phyloP scores from a whole-genome alignment of 2,888 invertebrate species.

The Cremastinae sp. region DNA sequence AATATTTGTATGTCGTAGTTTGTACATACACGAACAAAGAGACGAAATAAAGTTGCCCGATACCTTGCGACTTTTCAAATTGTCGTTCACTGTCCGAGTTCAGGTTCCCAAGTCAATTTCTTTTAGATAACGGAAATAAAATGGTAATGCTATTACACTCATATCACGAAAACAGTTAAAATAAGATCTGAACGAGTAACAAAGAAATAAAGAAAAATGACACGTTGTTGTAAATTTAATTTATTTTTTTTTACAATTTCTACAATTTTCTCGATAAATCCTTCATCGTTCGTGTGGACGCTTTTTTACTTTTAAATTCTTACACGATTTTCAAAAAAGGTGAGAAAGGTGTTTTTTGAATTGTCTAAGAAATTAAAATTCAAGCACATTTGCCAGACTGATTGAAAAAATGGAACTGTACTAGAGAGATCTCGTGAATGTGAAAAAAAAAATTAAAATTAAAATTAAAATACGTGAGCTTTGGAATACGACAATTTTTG shows the following conservation, averaged over 20 bases:
- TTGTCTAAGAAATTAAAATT: too few species aligned
- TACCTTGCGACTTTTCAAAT: slow-evolving; percentile 44
- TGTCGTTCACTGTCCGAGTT: slow-evolving; percentile 26
- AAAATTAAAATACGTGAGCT: slow-evolving; percentile 20
- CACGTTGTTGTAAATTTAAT: slow-evolving; percentile 27
- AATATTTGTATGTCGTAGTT: slow-evolving; percentile 74
- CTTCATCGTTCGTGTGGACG: too few species aligned
- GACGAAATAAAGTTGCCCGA: slow-evolving; percentile 39
- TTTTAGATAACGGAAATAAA: slow-evolving; percentile 16
- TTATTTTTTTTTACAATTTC: background rate
- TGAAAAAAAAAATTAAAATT: slow-evolving; percentile 6
- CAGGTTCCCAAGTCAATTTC: slow-evolving; percentile 47
- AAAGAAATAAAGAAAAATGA: background rate
- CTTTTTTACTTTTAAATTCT: too few species aligned
- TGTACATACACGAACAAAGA: slow-evolving; percentile 67
- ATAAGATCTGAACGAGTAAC: background rate
- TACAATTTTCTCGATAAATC: too few species aligned
- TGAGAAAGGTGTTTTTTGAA: too few species aligned
- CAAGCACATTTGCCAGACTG: too few species aligned
- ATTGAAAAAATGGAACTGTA: too few species aligned
- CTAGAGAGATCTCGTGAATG: background rate
- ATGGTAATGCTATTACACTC: slow-evolving; percentile 22
- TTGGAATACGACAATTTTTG: slow-evolving; percentile 37
- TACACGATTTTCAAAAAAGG: too few species aligned
- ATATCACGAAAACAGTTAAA: slow-evolving; percentile 44